A percentile compares a stretch with the other conserved stretches of the same genome.
Conservation (phyloP, 2,888 invertebrate species). For the Cordilura impudica region DNA sequence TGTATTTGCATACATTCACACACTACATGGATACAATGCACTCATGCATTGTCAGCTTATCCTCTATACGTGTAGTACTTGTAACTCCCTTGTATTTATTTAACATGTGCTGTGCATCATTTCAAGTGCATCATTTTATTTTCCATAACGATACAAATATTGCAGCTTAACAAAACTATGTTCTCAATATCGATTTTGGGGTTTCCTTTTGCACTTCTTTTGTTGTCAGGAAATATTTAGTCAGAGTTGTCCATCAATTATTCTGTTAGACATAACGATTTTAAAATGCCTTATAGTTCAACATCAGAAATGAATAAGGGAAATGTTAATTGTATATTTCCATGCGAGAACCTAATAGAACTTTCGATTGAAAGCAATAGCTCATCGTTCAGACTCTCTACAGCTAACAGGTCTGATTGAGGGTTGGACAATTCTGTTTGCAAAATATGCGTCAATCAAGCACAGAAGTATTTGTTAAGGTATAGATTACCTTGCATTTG, state of each 20-base stretch:
- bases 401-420: too few species aligned
- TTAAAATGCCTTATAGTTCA: too few species aligned
- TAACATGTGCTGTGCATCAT: constrained; percentile 56
- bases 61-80: constrained; percentile 1
- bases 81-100: constrained; percentile 32
- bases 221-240: constrained; percentile 17
- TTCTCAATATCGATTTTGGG: constrained; percentile 37
- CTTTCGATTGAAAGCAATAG: too few species aligned
- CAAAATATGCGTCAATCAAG: constrained; percentile 18
- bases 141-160: constrained; percentile 43
- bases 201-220: background rate
- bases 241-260: constrained; percentile 29
- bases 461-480: constrained; percentile 26
- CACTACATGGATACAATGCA: background rate
- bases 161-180: constrained; percentile 25
- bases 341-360: too few species aligned
- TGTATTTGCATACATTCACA: background rate
- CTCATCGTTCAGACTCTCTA: too few species aligned
- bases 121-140: constrained; percentile 49
- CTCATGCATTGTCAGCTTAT: constrained; percentile 48
- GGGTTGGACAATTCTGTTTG: constrained; percentile 25
- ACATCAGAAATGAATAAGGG: too few species aligned
- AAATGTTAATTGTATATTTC: too few species aligned
- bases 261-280: too few species aligned
- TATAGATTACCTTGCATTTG: constrained; percentile 35